phyloP scores from a whole-genome alignment of 2,888 invertebrate genomes.

The Nomada goodeniana region DNA sequence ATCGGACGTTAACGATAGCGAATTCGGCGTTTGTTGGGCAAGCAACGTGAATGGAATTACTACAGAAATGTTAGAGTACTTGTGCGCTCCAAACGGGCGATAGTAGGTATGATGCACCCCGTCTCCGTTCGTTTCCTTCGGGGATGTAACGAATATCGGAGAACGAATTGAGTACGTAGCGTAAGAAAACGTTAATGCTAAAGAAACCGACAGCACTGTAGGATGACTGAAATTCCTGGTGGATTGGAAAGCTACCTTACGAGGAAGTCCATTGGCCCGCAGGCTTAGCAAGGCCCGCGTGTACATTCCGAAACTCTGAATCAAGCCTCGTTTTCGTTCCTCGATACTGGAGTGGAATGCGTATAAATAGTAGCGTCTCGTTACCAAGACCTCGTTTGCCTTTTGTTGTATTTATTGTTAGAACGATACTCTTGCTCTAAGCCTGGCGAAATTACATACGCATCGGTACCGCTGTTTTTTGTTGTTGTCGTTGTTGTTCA shows the following conservation, averaged over 20 bases:
- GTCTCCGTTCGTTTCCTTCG: neutral
- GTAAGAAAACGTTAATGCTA: conserved; percentile 5
- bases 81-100: neutral
- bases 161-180: conserved; percentile 10
- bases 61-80: too few relatives aligned
- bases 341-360: conserved; percentile 26
- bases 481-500: too few relatives aligned
- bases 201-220: neutral
- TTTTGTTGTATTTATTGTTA: too few relatives aligned
- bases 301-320: conserved; percentile 75
- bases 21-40: too few relatives aligned
- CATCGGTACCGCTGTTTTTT: neutral
- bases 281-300: conserved; percentile 68
- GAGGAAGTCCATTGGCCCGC: conserved; percentile 68
- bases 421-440: too few relatives aligned
- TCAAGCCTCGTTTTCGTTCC: conserved; percentile 59
- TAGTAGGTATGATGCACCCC: neutral
- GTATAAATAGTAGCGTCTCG: neutral
- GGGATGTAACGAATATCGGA: neutral
- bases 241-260: conserved; percentile 73
- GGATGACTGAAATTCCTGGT: conserved; percentile 71
- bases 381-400: neutral
- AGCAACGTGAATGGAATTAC: too few relatives aligned
- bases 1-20: neutral
- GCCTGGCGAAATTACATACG: too few relatives aligned